phyloP scores from a whole-genome alignment of 2,113 vertebrate species.

The Silurus glanis region DNA sequence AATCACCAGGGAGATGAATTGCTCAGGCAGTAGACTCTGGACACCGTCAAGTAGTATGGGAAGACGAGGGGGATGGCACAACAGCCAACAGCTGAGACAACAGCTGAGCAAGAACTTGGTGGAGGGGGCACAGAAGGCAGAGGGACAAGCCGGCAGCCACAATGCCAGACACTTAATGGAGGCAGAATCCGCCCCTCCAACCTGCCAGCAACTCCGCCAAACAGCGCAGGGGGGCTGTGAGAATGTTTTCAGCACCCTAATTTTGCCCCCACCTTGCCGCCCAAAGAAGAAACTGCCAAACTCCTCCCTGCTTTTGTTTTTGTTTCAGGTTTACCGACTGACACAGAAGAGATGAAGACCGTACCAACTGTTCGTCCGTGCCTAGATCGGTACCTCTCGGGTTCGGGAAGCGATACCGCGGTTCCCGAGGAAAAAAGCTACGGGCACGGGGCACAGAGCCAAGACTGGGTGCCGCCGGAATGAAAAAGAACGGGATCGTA shows the following conservation, averaged over 20 bases:
- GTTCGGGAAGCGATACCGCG: constrained; percentile 73
- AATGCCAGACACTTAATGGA: constrained; percentile 72
- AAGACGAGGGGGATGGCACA: constrained; percentile 84
- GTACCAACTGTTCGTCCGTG: constrained; percentile 68
- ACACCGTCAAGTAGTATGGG: constrained; percentile 78
- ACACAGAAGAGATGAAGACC: constrained; percentile 61
- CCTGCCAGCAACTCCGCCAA: constrained; percentile 74
- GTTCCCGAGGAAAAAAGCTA: constrained; percentile 77
- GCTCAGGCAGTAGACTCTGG: constrained; percentile 62
- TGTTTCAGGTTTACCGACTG: constrained; percentile 66
- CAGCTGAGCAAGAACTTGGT: constrained; percentile 81
- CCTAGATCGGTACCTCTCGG: constrained; percentile 68
- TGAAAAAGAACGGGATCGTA: constrained; percentile 77
- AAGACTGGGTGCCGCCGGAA: constrained; percentile 84
- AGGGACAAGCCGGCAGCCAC: constrained; percentile 58
- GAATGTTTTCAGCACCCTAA: constrained; percentile 70
- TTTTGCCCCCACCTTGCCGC: constrained; percentile 72
- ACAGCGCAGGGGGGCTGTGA: constrained; percentile 72
- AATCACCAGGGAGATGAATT: constrained; percentile 87
- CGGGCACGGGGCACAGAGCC: constrained; percentile 88
- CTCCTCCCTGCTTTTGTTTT: constrained; percentile 71
- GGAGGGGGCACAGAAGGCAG: constrained; percentile 76
- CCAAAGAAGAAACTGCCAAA: constrained; percentile 75
- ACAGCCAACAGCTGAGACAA: constrained; percentile 69
- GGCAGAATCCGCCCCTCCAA: constrained; percentile 78